phyloP scores from a whole-genome alignment of 2,113 vertebrate genomes.

The Genyomyrus donnyi region DNA sequence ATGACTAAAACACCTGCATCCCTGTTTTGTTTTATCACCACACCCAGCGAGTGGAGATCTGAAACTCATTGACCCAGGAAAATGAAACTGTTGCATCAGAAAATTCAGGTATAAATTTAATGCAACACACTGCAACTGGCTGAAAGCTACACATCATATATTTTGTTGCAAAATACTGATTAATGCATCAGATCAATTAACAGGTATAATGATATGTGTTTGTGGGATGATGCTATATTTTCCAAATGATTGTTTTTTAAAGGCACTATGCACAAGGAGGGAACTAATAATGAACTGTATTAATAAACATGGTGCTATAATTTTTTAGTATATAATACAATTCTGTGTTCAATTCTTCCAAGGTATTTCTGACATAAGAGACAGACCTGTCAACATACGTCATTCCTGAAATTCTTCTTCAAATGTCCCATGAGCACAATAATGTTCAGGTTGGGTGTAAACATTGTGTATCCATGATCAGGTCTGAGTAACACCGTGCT shows the following conservation, averaged over 20 bases:
- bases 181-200: background rate
- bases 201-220: background rate
- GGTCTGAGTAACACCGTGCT: background rate
- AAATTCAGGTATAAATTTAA: background rate
- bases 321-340: background rate
- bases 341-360: background rate
- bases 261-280: background rate
- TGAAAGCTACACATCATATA: background rate
- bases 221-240: background rate
- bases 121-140: background rate
- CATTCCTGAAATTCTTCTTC: background rate
- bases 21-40: background rate
- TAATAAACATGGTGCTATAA: background rate
- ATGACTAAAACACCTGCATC: background rate
- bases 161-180: background rate
- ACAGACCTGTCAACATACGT: background rate
- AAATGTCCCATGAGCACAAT: background rate
- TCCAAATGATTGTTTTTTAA: background rate
- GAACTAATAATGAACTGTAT: background rate
- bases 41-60: background rate
- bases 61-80: background rate
- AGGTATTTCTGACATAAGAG: background rate
- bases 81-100: constrained; percentile 14
- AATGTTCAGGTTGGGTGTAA: background rate
- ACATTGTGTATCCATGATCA: background rate